Evolutionary conservation across 2,888 invertebrate genomes (phyloP).

Genomic region (Atethmia centrago): DNA sequence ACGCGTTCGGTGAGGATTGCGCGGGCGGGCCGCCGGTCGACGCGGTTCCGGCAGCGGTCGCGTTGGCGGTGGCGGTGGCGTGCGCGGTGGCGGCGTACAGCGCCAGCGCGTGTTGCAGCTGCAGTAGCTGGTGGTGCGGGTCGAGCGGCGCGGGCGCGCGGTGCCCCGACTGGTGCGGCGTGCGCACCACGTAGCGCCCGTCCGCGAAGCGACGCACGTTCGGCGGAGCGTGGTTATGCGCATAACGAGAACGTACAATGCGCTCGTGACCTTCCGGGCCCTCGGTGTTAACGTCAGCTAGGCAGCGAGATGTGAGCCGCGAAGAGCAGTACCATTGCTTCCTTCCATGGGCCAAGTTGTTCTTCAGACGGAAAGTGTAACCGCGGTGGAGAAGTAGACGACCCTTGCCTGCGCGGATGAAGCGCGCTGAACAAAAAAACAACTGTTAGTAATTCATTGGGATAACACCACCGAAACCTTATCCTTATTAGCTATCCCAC

Average conservation of each 20-base stretch:
- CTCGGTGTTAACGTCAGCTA: conserved; percentile 88
- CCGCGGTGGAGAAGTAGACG: conserved; percentile 86
- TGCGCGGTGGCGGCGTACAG: conserved; percentile 87
- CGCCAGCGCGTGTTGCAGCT: conserved; percentile 87
- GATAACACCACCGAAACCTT: conserved; percentile 21
- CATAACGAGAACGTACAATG: conserved; percentile 87
- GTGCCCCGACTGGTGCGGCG: conserved; percentile 88
- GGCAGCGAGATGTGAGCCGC: conserved; percentile 86
- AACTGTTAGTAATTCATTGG: conserved; percentile 59
- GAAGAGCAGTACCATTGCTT: conserved; percentile 90
- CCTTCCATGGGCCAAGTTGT: conserved; percentile 88
- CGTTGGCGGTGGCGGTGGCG: conserved; percentile 84
- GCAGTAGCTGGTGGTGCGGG: conserved; percentile 87
- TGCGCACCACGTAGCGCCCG: conserved; percentile 88
- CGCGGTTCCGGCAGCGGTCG: conserved; percentile 75
- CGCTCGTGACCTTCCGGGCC: conserved; percentile 89
- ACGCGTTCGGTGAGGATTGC: conserved; percentile 78
- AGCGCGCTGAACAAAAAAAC: conserved; percentile 80
- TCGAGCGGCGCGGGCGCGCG: conserved; percentile 87
- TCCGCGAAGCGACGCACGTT: conserved; percentile 88
- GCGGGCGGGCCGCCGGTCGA: conserved; percentile 72
- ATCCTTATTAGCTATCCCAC: conserved; percentile 32
- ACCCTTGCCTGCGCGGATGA: conserved; percentile 88
- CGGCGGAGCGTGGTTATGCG: conserved; percentile 88
- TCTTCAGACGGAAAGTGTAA: conserved; percentile 88